Evolutionary conservation across 2,888 invertebrate species (phyloP), one percentile per base, ranked within the genome.

Genomic region (Hipparchia sbordonii): DNA sequence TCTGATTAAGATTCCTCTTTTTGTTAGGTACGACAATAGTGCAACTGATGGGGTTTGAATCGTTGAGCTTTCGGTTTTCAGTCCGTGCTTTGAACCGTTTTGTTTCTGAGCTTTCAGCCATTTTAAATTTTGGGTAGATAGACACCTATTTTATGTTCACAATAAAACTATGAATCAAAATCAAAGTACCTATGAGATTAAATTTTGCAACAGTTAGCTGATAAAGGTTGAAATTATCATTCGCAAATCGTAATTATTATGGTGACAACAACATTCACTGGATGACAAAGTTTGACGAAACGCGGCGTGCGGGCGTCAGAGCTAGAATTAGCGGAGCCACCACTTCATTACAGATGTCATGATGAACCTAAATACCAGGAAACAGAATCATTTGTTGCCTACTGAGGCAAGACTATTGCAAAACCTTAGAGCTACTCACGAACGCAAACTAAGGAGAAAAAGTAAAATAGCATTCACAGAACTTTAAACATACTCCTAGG

Each of bases 321-420:
- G 72, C 56, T 76, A 75, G 46, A 74, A 72, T 77, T 73, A 73
- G 74, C 67, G 75, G 66, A 76, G 73, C 76, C 75, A 77, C 78
- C 77, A 71, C 78, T 83, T 79, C 80, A 85, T 88, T 87, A 85
- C 81, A 81, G 84, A 82, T 85, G 84, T 85, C 86, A 88, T 85
- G 86, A 81, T 75, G 80, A 82, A 86, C 85, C 87, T 87, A 87
- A 87, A 89, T 87, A 88, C 86, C 86, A 81, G 76, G 79, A 80
- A 84, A 81, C 73, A 72, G 78, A 83, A 78, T 66, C 63, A 52
- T 77, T 79, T 33, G 78, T 82, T 84, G 79, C 78, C 76, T 80
- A 77, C 78, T 76, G 71, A 72, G 70, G 77, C 75, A 78, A 77
- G 57, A 60, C 48, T 71, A 52, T 75, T 73, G 71, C 73, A 60